Evolutionary conservation across 2,113 vertebrate species (phyloP).

Genomic region (Tor tambroides): DNA sequence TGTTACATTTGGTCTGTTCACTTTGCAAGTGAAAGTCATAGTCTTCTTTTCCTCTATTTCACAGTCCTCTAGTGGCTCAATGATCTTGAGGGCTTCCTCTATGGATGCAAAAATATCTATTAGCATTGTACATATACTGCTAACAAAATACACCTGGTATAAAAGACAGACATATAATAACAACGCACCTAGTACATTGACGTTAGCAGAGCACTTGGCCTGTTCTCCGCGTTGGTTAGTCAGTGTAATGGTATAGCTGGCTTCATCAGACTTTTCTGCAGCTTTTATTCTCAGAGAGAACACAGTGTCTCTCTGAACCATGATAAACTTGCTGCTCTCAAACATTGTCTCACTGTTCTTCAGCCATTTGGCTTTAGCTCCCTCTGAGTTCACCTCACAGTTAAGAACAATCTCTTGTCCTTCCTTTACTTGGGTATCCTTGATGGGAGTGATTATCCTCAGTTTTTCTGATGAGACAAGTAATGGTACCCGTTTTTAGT

Average conservation of each 20-base stretch:
- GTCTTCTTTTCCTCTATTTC: slow-evolving; percentile 98
- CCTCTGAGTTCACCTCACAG: slow-evolving; percentile 94
- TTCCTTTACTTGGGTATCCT: slow-evolving; percentile 87
- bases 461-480: slow-evolving; percentile 87
- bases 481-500: neutral
- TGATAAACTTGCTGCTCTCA: slow-evolving; percentile 92
- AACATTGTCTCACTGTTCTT: slow-evolving; percentile 91
- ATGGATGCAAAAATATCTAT: slow-evolving; percentile 43
- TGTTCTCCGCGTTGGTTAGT: slow-evolving; percentile 91
- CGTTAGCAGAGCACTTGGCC: slow-evolving; percentile 80
- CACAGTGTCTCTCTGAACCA: slow-evolving; percentile 89
- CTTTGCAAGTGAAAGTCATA: slow-evolving; percentile 91
- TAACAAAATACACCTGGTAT: neutral
- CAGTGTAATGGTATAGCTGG: slow-evolving; percentile 81
- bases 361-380: slow-evolving; percentile 96
- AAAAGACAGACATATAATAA: neutral
- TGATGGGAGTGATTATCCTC: slow-evolving; percentile 89
- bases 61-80: slow-evolving; percentile 89
- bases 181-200: slow-evolving; percentile 84
- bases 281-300: slow-evolving; percentile 93
- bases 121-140: neutral
- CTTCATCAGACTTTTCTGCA: slow-evolving; percentile 84
- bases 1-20: slow-evolving; percentile 89
- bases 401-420: slow-evolving; percentile 91
- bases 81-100: slow-evolving; percentile 92